phyloP scores from a whole-genome alignment of 2,113 vertebrate species.

The Puffinus mauretanicus region DNA sequence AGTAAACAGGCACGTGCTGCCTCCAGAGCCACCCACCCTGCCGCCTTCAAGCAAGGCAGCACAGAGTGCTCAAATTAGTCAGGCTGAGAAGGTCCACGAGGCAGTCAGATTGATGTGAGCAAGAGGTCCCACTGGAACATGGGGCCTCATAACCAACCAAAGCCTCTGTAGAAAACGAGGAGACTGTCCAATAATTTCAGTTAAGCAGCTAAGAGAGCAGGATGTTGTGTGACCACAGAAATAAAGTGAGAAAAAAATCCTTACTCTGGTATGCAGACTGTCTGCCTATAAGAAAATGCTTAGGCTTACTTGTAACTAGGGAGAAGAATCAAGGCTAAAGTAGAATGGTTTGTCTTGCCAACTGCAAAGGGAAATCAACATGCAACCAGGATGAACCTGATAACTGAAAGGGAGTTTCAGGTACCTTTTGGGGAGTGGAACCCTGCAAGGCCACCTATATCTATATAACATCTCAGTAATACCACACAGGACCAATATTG shows the following conservation, averaged over 20 bases:
- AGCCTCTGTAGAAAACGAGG: not conserved
- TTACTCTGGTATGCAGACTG: not conserved
- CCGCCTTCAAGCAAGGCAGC: not conserved
- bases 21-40: not conserved
- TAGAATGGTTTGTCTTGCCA: not conserved
- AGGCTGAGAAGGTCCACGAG: not conserved
- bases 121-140: not conserved
- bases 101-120: not conserved
- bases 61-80: not conserved
- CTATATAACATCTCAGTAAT: not conserved
- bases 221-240: not conserved
- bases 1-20: not conserved
- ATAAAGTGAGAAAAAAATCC: not conserved
- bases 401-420: not conserved
- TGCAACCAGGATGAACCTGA: not conserved
- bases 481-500: not conserved
- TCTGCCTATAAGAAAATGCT: not conserved
- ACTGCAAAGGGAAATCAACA: not conserved
- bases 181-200: not conserved
- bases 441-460: not conserved
- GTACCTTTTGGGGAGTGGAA: not conserved
- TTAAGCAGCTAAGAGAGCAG: not conserved
- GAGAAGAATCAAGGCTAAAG: not conserved
- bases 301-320: not conserved
- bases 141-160: not conserved